Conservation (phyloP, 2,888 invertebrate genomes). For the Conops quadrifasciatus region DNA sequence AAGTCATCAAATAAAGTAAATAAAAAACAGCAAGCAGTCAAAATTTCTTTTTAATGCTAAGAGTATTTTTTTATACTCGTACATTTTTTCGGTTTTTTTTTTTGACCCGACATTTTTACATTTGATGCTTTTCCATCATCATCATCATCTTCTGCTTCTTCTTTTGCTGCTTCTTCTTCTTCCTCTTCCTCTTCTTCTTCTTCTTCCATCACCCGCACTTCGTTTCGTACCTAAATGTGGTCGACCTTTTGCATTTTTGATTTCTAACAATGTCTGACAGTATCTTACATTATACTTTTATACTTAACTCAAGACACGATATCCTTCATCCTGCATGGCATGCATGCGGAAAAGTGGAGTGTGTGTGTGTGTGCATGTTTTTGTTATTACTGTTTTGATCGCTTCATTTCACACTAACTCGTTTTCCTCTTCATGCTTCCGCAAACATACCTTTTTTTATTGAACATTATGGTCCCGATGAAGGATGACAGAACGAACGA, state of each 20-base stretch:
- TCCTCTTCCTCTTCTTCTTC: background rate
- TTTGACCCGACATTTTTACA: background rate
- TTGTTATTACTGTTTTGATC: conserved; percentile 4
- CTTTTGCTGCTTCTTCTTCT: background rate
- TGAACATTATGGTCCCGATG: too few species aligned
- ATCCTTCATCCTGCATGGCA: conserved; percentile 18
- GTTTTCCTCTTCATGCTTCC: too few species aligned
- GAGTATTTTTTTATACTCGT: background rate
- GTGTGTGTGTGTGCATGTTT: conserved; percentile 11
- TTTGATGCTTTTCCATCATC: background rate
- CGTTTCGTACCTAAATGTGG: too few species aligned
- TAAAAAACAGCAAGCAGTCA: too few species aligned
- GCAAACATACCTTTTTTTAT: too few species aligned
- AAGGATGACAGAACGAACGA: too few species aligned
- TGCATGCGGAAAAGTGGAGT: background rate
- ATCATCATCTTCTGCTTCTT: background rate
- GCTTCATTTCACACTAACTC: background rate
- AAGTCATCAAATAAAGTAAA: too few species aligned
- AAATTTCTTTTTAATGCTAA: background rate
- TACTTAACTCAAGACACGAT: too few species aligned
- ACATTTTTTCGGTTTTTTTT: background rate
- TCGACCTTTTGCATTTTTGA: too few species aligned
- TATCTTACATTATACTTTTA: too few species aligned
- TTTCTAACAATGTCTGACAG: conserved; percentile 3
- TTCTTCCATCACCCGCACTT: background rate